A percentile compares a stretch with the other conserved stretches of the same genome.
Conservation (phyloP, 23 tunicate genomes). For the Corella eumyota region DNA sequence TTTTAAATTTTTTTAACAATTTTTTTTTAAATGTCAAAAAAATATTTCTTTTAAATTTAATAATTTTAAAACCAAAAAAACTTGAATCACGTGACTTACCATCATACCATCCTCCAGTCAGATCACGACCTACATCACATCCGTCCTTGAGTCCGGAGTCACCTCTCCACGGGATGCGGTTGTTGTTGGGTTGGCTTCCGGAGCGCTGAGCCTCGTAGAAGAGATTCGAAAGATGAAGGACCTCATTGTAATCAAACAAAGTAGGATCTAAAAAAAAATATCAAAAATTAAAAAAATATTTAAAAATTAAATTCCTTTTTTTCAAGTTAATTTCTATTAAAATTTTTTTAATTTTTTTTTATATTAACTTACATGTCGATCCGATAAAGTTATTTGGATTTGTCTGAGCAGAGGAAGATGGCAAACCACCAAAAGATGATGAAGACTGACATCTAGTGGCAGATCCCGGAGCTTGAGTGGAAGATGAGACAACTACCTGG, state of each 20-base stretch:
- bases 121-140: constrained; percentile 80
- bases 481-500: not conserved
- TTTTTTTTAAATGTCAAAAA: too few relatives aligned
- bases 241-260: constrained; percentile 68
- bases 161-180: constrained; percentile 97
- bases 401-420: constrained; percentile 18
- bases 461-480: constrained; percentile 5
- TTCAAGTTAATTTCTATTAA: not conserved
- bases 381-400: constrained; percentile 10
- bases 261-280: not conserved
- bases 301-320: not conserved
- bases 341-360: not conserved
- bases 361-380: constrained; percentile 11
- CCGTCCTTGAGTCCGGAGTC: constrained; percentile 95
- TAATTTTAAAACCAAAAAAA: too few relatives aligned
- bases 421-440: constrained; percentile 19
- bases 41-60: too few relatives aligned
- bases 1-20: too few relatives aligned
- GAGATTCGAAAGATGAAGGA: constrained; percentile 66
- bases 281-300: not conserved
- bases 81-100: constrained; percentile 40
- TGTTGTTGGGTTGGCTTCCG: constrained; percentile 63
- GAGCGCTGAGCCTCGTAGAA: constrained; percentile 99
- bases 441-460: constrained; percentile 5
- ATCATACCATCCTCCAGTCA: constrained; percentile 94